These are phyloP conservation scores for Drosophila aff. DNA, from an alignment of 1,140 invertebrate species.

Conservation along the genomic window DNA sequence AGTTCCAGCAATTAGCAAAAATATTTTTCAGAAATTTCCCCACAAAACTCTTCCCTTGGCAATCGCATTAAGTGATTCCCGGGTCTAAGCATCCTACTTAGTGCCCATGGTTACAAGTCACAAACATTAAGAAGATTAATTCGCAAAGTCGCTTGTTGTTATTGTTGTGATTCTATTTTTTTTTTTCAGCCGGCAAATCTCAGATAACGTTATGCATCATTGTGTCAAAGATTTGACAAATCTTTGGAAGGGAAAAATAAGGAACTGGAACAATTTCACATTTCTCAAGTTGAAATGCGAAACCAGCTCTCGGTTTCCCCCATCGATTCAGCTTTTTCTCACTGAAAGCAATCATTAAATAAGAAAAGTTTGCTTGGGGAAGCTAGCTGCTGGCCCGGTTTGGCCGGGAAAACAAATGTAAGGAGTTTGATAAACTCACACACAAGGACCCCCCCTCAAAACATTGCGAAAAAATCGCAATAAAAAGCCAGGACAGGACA, in stretches of 20 bases:
- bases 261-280: constrained; percentile 71
- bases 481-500: constrained; percentile 74
- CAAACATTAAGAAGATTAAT: constrained; percentile 84
- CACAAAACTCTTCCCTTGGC: constrained; percentile 15
- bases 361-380: constrained; percentile 36
- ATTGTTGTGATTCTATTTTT: constrained; percentile 23
- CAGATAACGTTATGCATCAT: constrained; percentile 83
- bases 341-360: constrained; percentile 78
- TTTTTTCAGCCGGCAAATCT: constrained; percentile 51
- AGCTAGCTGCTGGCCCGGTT: constrained; percentile 53
- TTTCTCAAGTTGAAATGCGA: constrained; percentile 69
- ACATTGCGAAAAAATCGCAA: constrained; percentile 73
- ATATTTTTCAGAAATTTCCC: neutral
- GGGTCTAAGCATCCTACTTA: constrained; percentile 64
- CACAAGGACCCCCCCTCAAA: constrained; percentile 33
- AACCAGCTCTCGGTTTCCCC: constrained; percentile 41
- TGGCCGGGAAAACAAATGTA: constrained; percentile 80
- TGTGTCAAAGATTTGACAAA: constrained; percentile 80
- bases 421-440: constrained; percentile 75
- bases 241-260: constrained; percentile 53
- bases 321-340: constrained; percentile 30
- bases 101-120: constrained; percentile 42
- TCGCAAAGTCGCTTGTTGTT: constrained; percentile 69
- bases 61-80: constrained; percentile 79
- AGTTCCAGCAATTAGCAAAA: constrained; percentile 60